phyloP scores from a whole-genome alignment of 2,797 vertebrate genomes.

The Syngnathus rostellatus region DNA sequence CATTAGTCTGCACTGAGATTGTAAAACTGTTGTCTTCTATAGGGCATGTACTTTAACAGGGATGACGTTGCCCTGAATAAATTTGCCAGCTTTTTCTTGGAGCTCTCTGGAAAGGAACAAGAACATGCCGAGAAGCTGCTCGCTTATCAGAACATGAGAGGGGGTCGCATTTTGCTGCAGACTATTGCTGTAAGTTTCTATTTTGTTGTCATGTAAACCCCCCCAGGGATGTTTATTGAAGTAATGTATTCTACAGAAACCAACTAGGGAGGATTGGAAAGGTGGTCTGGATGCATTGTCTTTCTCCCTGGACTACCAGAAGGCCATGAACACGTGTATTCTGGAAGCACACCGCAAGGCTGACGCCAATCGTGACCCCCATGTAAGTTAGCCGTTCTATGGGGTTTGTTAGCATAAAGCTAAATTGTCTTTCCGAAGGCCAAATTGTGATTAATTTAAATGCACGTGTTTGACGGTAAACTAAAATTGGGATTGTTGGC shows the following conservation, averaged over 20 bases:
- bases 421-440: too few species aligned
- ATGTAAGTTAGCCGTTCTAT: conserved; percentile 48
- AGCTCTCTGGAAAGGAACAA: conserved; percentile 66
- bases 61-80: conserved; percentile 74
- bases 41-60: conserved; percentile 78
- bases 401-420: too few species aligned
- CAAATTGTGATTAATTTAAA: too few species aligned
- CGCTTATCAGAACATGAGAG: conserved; percentile 72
- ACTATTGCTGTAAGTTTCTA: conserved; percentile 57
- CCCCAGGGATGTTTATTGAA: background rate
- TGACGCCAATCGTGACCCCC: conserved; percentile 49
- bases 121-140: conserved; percentile 71
- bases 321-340: conserved; percentile 57
- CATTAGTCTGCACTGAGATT: too few species aligned
- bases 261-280: conserved; percentile 66
- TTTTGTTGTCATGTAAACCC: background rate
- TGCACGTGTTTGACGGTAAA: too few species aligned
- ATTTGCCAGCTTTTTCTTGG: conserved; percentile 69
- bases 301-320: conserved; percentile 70
- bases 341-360: conserved; percentile 60
- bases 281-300: conserved; percentile 62
- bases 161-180: conserved; percentile 69
- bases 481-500: too few species aligned
- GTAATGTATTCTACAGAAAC: conserved; percentile 50
- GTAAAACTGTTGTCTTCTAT: conserved; percentile 2